Conservation (phyloP, 2,888 invertebrate species). For the Apamea anceps region DNA sequence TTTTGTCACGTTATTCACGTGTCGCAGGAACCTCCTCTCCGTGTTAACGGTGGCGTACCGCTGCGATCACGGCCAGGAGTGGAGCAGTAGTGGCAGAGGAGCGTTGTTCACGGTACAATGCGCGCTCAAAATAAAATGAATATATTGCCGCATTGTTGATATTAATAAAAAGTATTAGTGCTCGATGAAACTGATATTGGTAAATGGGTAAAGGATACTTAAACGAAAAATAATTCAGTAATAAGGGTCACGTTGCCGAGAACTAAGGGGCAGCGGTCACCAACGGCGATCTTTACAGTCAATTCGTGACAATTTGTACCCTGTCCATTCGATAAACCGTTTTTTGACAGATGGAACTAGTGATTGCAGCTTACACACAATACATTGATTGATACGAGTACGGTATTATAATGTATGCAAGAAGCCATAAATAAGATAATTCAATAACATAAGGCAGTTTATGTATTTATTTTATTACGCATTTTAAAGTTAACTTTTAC, state of each 20-base stretch:
- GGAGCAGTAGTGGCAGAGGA: not conserved
- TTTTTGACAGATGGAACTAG: too few relatives aligned
- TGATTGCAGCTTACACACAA: too few relatives aligned
- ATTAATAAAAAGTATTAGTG: not conserved
- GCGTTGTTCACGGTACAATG: conserved; percentile 1
- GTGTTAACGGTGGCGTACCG: conserved; percentile 3
- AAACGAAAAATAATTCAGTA: not conserved
- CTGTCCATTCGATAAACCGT: too few relatives aligned
- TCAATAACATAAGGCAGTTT: too few relatives aligned
- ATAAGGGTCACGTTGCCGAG: not conserved
- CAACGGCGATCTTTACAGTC: not conserved
- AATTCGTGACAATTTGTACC: not conserved
- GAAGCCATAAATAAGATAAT: too few relatives aligned
- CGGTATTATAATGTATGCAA: too few relatives aligned
- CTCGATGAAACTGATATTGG: not conserved
- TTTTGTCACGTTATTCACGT: not conserved
- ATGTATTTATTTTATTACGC: too few relatives aligned
- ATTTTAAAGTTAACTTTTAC: too few relatives aligned
- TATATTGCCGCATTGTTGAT: not conserved
- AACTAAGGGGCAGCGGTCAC: not conserved
- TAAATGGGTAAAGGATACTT: not conserved
- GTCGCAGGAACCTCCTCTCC: not conserved
- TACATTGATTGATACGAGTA: too few relatives aligned
- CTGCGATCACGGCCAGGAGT: not conserved
- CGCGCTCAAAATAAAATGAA: not conserved